phyloP scores from a whole-genome alignment of 2,113 vertebrate species.

The Anhinga rufa region DNA sequence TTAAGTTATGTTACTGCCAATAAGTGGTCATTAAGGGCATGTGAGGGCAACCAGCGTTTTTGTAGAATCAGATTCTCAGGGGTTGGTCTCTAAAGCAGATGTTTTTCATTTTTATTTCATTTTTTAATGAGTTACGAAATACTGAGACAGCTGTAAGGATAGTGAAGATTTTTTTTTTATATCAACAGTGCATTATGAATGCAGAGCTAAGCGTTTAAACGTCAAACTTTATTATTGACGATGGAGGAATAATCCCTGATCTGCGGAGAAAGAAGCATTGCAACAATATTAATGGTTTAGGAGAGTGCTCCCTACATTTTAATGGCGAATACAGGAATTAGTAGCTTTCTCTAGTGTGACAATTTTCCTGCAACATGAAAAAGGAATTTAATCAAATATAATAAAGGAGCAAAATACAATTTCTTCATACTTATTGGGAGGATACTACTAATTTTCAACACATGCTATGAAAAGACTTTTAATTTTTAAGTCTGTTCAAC shows the following conservation, averaged over 20 bases:
- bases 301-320: background rate
- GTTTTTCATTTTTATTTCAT: constrained; percentile 28
- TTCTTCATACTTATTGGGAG: background rate
- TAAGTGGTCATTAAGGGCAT: constrained; percentile 45
- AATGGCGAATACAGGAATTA: background rate
- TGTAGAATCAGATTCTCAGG: background rate
- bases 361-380: background rate
- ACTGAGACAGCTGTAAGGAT: background rate
- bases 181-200: background rate
- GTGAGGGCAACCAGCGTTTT: background rate
- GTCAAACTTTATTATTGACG: background rate
- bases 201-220: background rate
- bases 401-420: background rate
- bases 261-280: background rate
- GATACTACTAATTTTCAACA: background rate
- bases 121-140: background rate
- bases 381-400: background rate
- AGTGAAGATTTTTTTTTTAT: background rate
- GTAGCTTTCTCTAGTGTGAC: background rate
- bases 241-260: background rate
- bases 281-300: background rate
- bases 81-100: background rate
- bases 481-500: background rate
- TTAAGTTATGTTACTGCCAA: constrained; percentile 53
- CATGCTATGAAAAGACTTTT: background rate